phyloP scores from a whole-genome alignment of 1,140 invertebrate species.

The Pygmarrhopalites habei region DNA sequence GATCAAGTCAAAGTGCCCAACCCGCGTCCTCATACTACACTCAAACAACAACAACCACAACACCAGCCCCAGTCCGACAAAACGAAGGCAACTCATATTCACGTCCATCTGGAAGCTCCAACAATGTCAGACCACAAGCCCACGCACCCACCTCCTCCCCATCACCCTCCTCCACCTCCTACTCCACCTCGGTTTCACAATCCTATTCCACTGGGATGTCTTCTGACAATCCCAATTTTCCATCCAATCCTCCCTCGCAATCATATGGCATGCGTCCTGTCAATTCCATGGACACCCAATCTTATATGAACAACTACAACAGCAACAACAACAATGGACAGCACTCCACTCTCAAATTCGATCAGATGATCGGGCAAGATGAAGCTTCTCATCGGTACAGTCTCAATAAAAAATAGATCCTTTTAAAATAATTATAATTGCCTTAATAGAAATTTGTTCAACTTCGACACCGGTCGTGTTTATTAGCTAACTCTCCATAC shows the following conservation, averaged over 20 bases:
- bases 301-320: neutral
- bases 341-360: neutral
- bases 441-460: too few species aligned
- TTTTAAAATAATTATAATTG: too few species aligned
- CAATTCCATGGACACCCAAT: constrained; percentile 28
- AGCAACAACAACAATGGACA: neutral
- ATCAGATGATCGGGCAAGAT: neutral
- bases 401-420: too few species aligned
- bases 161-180: neutral
- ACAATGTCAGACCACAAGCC: neutral
- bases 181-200: constrained; percentile 16
- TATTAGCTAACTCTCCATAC: too few species aligned
- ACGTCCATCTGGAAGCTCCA: neutral
- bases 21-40: too few species aligned
- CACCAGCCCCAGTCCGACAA: neutral
- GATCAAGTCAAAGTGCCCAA: too few species aligned
- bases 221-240: constrained; percentile 21
- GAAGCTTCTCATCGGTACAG: too few species aligned
- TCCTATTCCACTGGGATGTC: constrained; percentile 30
- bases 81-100: neutral
- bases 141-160: neutral
- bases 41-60: too few species aligned
- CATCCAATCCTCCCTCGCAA: constrained; percentile 25
- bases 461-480: too few species aligned
- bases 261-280: constrained; percentile 25